Percentiles rank a stretch among this genome's conserved stretches.
Conservation (phyloP, 2,797 vertebrate species). For the Mastacembelus armatus region DNA sequence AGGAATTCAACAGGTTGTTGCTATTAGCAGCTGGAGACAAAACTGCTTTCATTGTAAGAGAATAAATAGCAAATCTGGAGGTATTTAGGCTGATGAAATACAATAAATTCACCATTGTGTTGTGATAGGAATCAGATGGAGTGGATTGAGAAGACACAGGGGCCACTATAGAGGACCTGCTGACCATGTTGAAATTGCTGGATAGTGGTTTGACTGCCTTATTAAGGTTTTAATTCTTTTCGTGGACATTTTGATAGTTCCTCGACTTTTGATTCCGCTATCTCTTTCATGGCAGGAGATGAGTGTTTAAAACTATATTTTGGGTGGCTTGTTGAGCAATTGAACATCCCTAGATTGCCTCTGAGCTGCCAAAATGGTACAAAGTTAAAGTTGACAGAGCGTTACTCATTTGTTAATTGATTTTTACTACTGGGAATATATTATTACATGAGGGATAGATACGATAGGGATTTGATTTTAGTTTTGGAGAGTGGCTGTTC, state of each 20-base stretch:
- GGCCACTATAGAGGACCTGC: slow-evolving; percentile 18
- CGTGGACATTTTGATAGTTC: neutral
- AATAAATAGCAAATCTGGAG: slow-evolving; percentile 59
- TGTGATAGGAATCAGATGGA: slow-evolving; percentile 53
- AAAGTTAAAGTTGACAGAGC: neutral
- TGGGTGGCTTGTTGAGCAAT: too few species aligned
- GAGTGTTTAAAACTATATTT: too few species aligned
- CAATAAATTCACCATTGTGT: slow-evolving; percentile 49
- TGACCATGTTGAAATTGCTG: slow-evolving; percentile 19
- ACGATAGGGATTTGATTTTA: neutral
- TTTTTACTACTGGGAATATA: neutral
- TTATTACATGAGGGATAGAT: neutral
- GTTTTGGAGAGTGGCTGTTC: slow-evolving; percentile 3
- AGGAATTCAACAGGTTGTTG: slow-evolving; percentile 62
- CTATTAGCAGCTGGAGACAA: slow-evolving; percentile 55
- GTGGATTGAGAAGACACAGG: slow-evolving; percentile 19
- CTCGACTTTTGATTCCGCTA: too few species aligned
- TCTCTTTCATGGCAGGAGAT: neutral
- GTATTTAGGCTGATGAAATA: slow-evolving; percentile 57
- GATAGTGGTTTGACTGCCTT: slow-evolving; percentile 13
- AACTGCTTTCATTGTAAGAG: slow-evolving; percentile 39
- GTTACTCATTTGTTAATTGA: neutral
- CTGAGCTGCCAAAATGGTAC: neutral
- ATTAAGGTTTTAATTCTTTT: slow-evolving; percentile 18
- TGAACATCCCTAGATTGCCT: too few species aligned